Conservation (phyloP, 1,140 invertebrate genomes). For the Sitophilus oryzae region DNA sequence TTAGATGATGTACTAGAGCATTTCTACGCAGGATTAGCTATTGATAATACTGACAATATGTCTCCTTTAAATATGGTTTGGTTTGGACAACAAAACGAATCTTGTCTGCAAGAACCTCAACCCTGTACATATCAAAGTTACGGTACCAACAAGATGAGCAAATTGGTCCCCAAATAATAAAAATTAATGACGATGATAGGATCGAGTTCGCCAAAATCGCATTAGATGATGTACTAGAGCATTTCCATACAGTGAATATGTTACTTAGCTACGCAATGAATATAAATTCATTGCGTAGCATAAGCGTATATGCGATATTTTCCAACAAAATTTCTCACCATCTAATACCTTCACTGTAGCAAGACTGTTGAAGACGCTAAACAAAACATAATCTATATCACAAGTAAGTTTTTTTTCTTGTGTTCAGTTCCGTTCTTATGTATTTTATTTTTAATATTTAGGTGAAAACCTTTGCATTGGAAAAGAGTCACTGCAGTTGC, state of each 20-base stretch:
- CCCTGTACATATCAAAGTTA: constrained; percentile 1
- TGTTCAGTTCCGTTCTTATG: background rate
- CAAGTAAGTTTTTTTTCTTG: constrained; percentile 1
- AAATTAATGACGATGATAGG: too few relatives aligned
- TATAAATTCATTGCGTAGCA: too few relatives aligned
- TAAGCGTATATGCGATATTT: too few relatives aligned
- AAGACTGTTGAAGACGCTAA: constrained; percentile 2
- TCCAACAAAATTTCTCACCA: too few relatives aligned
- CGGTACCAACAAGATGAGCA: background rate
- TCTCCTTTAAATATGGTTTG: too few relatives aligned
- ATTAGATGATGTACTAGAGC: too few relatives aligned
- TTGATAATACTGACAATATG: constrained; percentile 7
- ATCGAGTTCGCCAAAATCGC: too few relatives aligned
- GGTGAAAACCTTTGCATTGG: constrained; percentile 7
- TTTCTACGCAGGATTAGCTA: constrained; percentile 12
- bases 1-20: constrained; percentile 6
- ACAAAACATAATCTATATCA: constrained; percentile 5
- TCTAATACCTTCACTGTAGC: too few relatives aligned
- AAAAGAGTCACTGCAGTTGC: too few relatives aligned
- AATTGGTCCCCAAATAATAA: too few relatives aligned
- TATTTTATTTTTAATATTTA: constrained; percentile 1
- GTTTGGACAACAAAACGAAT: background rate
- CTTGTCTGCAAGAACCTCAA: constrained; percentile 3
- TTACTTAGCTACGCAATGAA: too few relatives aligned
- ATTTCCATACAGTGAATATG: constrained; percentile 1